phyloP scores from a whole-genome alignment of 2,113 vertebrate species.

The Pterocles burchelli region DNA sequence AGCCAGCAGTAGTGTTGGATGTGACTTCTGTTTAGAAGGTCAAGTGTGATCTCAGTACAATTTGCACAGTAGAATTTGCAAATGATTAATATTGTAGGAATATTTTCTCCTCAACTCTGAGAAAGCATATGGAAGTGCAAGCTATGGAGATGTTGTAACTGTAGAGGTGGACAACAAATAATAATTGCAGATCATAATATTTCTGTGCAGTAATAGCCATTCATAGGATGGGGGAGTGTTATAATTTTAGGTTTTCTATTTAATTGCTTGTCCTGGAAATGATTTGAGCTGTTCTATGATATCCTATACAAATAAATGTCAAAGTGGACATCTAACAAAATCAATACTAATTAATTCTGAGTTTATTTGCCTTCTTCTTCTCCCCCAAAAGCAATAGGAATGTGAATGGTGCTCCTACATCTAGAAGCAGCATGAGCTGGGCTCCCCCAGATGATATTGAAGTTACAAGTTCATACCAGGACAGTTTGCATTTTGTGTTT shows the following conservation, averaged over 20 bases:
- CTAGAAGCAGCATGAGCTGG: background rate
- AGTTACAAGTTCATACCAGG: background rate
- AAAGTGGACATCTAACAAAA: background rate
- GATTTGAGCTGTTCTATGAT: background rate
- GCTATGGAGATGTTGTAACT: background rate
- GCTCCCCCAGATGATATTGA: background rate
- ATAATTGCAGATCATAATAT: background rate
- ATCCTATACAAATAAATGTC: background rate
- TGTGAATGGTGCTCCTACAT: background rate
- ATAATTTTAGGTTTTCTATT: background rate
- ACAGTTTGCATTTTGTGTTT: background rate
- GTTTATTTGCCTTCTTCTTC: background rate
- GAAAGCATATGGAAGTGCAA: background rate
- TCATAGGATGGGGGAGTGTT: background rate
- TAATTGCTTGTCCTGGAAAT: background rate
- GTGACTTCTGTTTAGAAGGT: background rate
- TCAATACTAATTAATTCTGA: background rate
- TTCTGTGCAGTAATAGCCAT: background rate
- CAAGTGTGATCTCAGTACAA: background rate
- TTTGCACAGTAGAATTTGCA: background rate
- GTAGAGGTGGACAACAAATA: background rate
- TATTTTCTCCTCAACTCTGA: background rate
- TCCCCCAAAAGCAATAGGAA: background rate
- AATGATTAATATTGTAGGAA: background rate
- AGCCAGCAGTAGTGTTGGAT: background rate